Conservation (phyloP, 2,888 invertebrate species). For the Acanthosepion lycidas region DNA sequence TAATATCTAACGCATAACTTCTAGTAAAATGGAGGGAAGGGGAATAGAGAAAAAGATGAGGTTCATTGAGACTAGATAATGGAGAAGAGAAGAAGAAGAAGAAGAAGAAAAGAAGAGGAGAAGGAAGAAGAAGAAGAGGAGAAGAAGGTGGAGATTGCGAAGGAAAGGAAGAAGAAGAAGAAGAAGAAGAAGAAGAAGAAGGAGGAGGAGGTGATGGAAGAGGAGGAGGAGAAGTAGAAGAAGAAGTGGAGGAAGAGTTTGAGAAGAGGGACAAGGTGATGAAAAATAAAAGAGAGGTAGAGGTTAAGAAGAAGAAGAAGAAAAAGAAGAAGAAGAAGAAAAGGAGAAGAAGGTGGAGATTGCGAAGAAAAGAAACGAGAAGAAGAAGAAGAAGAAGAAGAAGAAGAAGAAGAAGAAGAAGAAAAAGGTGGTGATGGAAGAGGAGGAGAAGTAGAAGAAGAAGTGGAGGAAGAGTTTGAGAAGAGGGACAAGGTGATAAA, state of each 20-base stretch:
- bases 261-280: no score
- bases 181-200: neutral
- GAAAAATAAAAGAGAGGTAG: neutral
- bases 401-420: neutral
- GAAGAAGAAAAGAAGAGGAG: neutral
- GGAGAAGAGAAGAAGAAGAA: neutral
- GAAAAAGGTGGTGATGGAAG: neutral
- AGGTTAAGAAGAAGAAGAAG: neutral
- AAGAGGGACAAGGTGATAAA: no score
- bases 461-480: no score
- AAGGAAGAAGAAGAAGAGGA: neutral
- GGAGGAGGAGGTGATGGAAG: no score
- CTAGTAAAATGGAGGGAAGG: neutral
- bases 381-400: neutral
- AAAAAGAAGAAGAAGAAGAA: neutral
- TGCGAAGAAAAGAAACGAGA: neutral
- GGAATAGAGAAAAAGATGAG: neutral
- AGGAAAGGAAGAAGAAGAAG: neutral
- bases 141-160: neutral
- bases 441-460: neutral
- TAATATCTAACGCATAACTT: neutral
- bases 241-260: no score
- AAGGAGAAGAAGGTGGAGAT: neutral
- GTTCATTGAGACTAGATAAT: neutral
- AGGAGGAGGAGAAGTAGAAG: no score